Percentiles rank a stretch among this genome's conserved stretches.
Evolutionary conservation across 2,888 invertebrate species (phyloP).

Genomic region (Cheiracanthium punctorium): DNA sequence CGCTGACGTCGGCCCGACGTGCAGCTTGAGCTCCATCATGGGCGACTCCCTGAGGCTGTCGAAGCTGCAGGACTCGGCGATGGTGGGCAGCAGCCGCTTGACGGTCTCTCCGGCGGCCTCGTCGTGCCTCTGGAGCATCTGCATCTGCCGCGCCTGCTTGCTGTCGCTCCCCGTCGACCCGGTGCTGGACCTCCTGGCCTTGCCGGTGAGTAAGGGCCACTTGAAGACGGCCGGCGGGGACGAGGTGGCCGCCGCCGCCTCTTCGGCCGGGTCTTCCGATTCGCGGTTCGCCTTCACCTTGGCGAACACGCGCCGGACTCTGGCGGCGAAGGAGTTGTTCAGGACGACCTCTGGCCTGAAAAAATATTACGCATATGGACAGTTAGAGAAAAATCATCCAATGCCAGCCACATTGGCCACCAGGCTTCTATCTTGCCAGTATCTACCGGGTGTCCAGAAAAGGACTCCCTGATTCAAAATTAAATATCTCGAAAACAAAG

Average conservation of each 20-base stretch:
- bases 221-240: conserved; percentile 27
- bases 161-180: conserved; percentile 41
- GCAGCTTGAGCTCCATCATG: neutral
- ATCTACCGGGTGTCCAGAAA: too few relatives aligned
- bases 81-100: conserved; percentile 49
- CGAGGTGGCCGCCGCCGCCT: neutral
- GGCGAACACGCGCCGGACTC: conserved; percentile 56
- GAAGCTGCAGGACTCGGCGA: conserved; percentile 56
- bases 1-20: neutral
- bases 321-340: conserved; percentile 53
- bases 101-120: neutral
- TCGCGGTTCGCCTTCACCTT: conserved; percentile 42
- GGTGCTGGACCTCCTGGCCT: conserved; percentile 36
- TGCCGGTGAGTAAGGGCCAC: conserved; percentile 30
- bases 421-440: too few relatives aligned
- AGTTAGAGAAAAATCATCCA: too few relatives aligned
- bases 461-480: too few relatives aligned
- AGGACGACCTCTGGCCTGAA: conserved; percentile 44
- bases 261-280: conserved; percentile 24
- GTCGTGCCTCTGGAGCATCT: conserved; percentile 15
- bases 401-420: too few relatives aligned
- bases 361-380: too few relatives aligned
- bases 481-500: too few relatives aligned
- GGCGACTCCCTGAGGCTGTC: conserved; percentile 60
- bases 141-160: conserved; percentile 5